Evolutionary conservation across 2,888 invertebrate species (phyloP), one percentile per base, ranked within the genome.

Genomic region (Lasioglossum malachurum): DNA sequence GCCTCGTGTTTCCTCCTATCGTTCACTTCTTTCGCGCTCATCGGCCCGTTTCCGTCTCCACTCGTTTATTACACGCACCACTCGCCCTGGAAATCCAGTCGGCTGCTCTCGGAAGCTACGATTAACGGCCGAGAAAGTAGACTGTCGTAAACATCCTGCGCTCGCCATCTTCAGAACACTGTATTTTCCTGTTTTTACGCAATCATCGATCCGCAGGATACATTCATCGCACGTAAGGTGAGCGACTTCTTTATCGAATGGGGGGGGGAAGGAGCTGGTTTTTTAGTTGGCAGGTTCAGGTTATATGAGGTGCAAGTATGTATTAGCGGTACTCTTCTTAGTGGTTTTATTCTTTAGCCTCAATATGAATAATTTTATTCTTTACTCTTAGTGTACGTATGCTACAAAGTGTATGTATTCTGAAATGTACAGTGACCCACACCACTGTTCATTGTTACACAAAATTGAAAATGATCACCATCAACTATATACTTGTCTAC

Each of bases 1-100:
- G 75, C 69, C 78, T 86, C 78, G 76, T 53, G 73, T 84, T 80
- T 85, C 75, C 84, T 31, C 23, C n/a, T 41, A 57, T 19, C 19
- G 46, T 38, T 38, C 44, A n/a, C 35, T 67, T 69, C 44, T 46
- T 41, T 44, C 38, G 60, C 44, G 31, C 23, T 19, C 19, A 27
- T 41, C 41, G 31, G 44, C 44, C 19, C 44, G 27, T 38, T 41
- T 38, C 69, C 69, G 38, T 38, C 69, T 41, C 23, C 41, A 10
- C 35, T 23, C 67, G 69, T 69, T 69, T 38, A 69, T 69, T 69
- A 69, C 69, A 69, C 69, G 69, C 69, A 10, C 23, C 23, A 12
- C 4, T 38, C 35, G 69, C 3, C 23, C 10, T 38, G 69, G 38
- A 69, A 64, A 64, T 64, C 64, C 64, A 64, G 31, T 64, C 64